Evolutionary conservation across 2,888 invertebrate genomes (phyloP).

Genomic region (Aphodius granarius): DNA sequence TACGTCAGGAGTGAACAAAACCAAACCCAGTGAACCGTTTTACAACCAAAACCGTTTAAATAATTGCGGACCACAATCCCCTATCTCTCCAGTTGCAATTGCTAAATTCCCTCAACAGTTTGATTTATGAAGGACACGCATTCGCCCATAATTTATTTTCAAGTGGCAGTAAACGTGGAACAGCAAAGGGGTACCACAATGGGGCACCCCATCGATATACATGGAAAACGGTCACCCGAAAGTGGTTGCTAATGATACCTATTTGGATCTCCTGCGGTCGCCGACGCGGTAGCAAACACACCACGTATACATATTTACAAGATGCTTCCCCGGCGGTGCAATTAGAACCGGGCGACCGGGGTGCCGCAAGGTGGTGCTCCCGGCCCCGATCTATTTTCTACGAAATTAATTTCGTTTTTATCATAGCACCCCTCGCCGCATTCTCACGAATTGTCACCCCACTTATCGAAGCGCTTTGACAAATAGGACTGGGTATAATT

Average conservation of each 20-base stretch:
- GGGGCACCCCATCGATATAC: background rate
- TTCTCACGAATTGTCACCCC: background rate
- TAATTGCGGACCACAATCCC: background rate
- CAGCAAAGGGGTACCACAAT: background rate
- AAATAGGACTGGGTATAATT: background rate
- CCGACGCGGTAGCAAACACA: background rate
- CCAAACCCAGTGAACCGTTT: background rate
- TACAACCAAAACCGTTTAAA: background rate
- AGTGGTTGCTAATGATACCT: background rate
- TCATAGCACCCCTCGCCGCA: background rate
- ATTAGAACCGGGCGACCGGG: background rate
- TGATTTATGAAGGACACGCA: background rate
- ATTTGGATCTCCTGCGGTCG: background rate
- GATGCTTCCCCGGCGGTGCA: background rate
- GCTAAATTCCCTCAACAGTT: background rate
- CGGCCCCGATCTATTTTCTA: background rate
- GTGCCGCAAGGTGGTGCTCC: background rate
- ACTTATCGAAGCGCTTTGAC: background rate
- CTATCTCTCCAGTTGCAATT: background rate
- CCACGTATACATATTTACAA: background rate
- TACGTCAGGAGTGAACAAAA: background rate
- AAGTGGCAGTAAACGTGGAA: background rate
- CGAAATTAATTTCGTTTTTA: background rate
- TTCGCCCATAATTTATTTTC: background rate
- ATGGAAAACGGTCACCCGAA: background rate